Conservation (phyloP, 2,888 invertebrate genomes). For the Halocaridina rubra region DNA sequence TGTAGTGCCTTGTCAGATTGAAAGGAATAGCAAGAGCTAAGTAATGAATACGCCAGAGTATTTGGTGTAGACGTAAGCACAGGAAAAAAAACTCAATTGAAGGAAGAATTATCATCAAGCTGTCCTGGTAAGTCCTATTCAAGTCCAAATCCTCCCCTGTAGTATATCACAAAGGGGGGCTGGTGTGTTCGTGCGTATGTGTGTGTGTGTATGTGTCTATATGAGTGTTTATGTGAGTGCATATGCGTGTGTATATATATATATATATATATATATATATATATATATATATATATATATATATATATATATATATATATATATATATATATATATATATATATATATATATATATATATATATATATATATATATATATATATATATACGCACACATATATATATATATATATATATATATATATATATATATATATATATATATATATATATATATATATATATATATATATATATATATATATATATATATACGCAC, state of each 20-base stretch:
- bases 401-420: not conserved
- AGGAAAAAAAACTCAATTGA: too few species aligned
- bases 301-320: not conserved
- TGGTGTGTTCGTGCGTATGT: too few species aligned
- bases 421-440: not conserved
- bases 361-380: not conserved
- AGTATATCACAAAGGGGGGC: too few species aligned
- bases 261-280: not conserved
- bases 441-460: not conserved
- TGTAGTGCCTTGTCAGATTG: too few species aligned
- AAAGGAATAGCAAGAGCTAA: too few species aligned
- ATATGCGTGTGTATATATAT: not conserved
- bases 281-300: not conserved
- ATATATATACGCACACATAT: not conserved
- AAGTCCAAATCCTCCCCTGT: too few species aligned
- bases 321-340: not conserved
- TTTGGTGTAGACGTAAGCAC: too few species aligned
- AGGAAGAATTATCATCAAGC: too few species aligned
- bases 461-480: not conserved
- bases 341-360: not conserved
- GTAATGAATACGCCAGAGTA: too few species aligned
- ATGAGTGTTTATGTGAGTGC: not conserved
- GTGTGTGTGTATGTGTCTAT: too few species aligned
- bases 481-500: not conserved
- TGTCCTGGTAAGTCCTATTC: too few species aligned